phyloP scores from a whole-genome alignment of 2,888 invertebrate species.

The Suillia variegata region DNA sequence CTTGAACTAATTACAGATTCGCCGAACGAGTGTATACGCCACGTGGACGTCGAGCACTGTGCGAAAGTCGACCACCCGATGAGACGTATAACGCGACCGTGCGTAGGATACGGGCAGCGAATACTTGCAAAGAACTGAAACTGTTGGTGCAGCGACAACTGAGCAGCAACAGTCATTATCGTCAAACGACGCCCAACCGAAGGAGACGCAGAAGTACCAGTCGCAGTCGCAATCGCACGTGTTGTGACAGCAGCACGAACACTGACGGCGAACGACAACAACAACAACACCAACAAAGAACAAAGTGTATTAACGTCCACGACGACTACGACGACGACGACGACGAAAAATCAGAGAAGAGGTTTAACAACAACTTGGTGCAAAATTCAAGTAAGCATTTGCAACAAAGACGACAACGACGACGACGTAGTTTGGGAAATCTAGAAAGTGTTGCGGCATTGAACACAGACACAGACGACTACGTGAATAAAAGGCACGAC shows the following conservation, averaged over 20 bases:
- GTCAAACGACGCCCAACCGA: constrained; percentile 3
- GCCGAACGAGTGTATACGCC: constrained; percentile 39
- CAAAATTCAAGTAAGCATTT: constrained; percentile 8
- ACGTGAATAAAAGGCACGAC: neutral
- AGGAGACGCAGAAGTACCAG: neutral
- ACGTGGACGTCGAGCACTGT: constrained; percentile 45
- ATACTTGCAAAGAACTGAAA: constrained; percentile 42
- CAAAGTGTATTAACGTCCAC: neutral
- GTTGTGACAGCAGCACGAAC: neutral
- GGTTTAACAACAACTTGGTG: neutral
- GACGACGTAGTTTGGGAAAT: constrained; percentile 27
- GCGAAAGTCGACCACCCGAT: constrained; percentile 40
- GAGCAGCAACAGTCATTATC: too few relatives aligned
- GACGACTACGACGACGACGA: neutral
- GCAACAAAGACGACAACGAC: constrained; percentile 1
- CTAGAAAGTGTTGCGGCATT: constrained; percentile 26
- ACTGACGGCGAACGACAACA: neutral
- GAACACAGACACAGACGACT: neutral
- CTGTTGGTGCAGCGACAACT: constrained; percentile 41
- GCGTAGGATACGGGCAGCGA: constrained; percentile 45
- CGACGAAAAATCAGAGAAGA: constrained; percentile 4
- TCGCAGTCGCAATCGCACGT: neutral
- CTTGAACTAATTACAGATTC: constrained; percentile 47
- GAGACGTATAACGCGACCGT: constrained; percentile 47
- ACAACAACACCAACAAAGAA: neutral